Evolutionary conservation across 2,113 vertebrate species (phyloP).

Genomic region (Lamprotornis superbus): DNA sequence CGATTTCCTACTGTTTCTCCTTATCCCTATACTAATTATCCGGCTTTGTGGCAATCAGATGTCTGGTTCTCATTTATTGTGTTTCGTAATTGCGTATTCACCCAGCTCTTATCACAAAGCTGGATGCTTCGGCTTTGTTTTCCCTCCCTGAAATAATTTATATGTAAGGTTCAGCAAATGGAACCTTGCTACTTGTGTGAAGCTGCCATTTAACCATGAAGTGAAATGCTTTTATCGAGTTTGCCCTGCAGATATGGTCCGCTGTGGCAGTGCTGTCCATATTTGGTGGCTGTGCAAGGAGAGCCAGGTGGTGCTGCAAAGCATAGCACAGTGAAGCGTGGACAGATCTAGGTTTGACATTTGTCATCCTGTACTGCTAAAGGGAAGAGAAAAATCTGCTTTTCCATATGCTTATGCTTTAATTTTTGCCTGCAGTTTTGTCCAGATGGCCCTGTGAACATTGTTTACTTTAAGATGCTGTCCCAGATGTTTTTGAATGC

Average conservation of each 20-base stretch:
- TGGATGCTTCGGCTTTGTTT: conserved; percentile 41
- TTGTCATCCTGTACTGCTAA: conserved; percentile 90
- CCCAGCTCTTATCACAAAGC: not conserved
- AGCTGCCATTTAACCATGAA: conserved; percentile 79
- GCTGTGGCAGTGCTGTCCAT: conserved; percentile 88
- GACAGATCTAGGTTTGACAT: conserved; percentile 86
- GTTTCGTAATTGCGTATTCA: conserved; percentile 4
- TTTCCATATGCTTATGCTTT: conserved; percentile 99
- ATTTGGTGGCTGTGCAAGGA: conserved; percentile 95
- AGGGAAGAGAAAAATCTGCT: conserved; percentile 98
- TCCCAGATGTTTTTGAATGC: conserved; percentile 90
- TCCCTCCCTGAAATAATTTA: conserved; percentile 31
- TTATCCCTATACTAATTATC: not conserved
- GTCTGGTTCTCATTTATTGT: conserved; percentile 20
- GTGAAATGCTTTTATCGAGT: conserved; percentile 78
- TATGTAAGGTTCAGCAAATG: conserved; percentile 69
- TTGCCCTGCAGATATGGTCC: conserved; percentile 86
- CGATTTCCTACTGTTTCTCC: not conserved
- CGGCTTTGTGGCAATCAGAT: not conserved
- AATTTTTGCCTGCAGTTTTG: conserved; percentile 85
- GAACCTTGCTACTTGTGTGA: conserved; percentile 82
- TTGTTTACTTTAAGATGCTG: conserved; percentile 95
- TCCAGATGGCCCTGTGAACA: conserved; percentile 97
- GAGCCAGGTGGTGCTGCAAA: conserved; percentile 98
- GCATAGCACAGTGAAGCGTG: conserved; percentile 94